A percentile compares a stretch with the other conserved stretches of the same genome.
Conservation (phyloP, 1,140 invertebrate species). For the Dendrolimus kikuchii region DNA sequence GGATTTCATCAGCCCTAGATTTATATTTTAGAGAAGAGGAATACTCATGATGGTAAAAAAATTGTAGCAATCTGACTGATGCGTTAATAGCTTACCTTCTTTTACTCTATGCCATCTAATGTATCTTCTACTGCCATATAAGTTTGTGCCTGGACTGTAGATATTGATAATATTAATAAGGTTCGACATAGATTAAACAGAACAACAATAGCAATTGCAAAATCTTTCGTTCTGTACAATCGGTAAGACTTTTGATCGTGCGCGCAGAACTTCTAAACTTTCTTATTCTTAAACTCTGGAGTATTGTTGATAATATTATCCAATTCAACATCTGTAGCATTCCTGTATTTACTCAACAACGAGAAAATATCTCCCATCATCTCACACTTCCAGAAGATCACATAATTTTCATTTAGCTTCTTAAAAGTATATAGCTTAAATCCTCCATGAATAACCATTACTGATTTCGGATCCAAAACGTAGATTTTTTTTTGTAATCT, state of each 20-base stretch:
- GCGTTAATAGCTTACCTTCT: too few relatives aligned
- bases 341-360: constrained; percentile 9
- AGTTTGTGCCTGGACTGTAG: too few relatives aligned
- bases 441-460: background rate
- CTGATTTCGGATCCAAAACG: constrained; percentile 10
- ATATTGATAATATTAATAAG: background rate
- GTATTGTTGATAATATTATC: constrained; percentile 9
- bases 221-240: constrained; percentile 2
- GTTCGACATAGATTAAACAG: background rate
- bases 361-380: constrained; percentile 11
- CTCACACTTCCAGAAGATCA: constrained; percentile 11
- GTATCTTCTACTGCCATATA: too few relatives aligned
- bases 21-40: too few relatives aligned
- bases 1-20: too few relatives aligned
- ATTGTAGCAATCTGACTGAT: too few relatives aligned
- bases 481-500: constrained; percentile 14
- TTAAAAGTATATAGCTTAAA: constrained; percentile 11
- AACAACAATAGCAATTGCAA: constrained; percentile 5
- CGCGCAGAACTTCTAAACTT: constrained; percentile 1
- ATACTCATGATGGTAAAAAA: too few relatives aligned
- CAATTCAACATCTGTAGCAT: constrained; percentile 11
- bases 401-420: constrained; percentile 13
- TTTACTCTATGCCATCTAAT: too few relatives aligned
- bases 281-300: constrained; percentile 1
- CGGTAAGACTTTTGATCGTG: background rate